Evolutionary conservation across 2,888 invertebrate genomes (phyloP), one percentile per base, ranked within the genome.

Genomic region (Eilema griseolum): DNA sequence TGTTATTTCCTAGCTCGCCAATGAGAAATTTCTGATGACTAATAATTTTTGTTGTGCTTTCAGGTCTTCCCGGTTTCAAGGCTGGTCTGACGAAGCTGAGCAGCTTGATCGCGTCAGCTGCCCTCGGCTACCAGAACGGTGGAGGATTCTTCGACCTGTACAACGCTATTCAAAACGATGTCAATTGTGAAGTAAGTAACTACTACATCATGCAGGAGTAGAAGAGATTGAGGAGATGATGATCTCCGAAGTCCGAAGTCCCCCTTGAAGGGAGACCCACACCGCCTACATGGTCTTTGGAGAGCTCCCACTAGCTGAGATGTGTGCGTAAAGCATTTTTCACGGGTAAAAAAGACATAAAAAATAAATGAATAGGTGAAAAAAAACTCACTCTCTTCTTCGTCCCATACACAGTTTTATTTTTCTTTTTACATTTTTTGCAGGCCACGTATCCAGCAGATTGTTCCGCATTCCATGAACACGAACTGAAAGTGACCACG

Each of bases 121-220:
- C 97, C 52, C 96, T 98, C 69, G 97, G 97, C 89, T 96, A 96
- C 83, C 96, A 97, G 80, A 96, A 97, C 75, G 97, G 97, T 24
- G 96, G 96, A 66, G 97, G 97, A 26, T 98, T 98, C 93, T 98
- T 97, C 97, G 96, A 97, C 75, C 95, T 98, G 7, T 98, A 98
- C 89, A 96, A 96, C 72, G 97, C 97, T 76, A 96, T 98, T 73
- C 96, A 96, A 83, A 96, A 97, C 75, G 96, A 97, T 77, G 96
- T 96, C 71, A 96, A 97, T 81, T 98, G 98, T 85, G 96, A 97
- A 90, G 98, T 98, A 92, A 95, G 90, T 77, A 61, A 14, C 28
- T 28, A 10, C 1, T 46, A 0, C 7, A 26, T 23, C n/a, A 14
- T 14, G 26, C 11, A 41, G 0, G 2, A 63, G n/a, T 26, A 37